A percentile compares a stretch with the other conserved stretches of the same genome.
Evolutionary conservation across 2,888 invertebrate genomes (phyloP).

Genomic region (Perizoma affinitatum): DNA sequence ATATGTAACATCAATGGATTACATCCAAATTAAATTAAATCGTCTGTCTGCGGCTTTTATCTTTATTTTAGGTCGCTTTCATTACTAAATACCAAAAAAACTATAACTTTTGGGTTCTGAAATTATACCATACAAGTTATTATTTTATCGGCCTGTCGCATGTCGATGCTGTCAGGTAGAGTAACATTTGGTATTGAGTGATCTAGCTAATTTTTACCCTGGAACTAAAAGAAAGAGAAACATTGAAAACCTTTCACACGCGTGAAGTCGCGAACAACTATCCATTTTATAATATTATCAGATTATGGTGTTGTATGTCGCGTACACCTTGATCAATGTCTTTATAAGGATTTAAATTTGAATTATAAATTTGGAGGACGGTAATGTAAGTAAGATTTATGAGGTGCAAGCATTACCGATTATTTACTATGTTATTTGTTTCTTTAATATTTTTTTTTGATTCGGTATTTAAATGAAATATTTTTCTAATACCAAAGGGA

Average conservation of each 20-base stretch:
- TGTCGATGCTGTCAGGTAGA: too few relatives aligned
- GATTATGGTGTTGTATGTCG: conserved; percentile 51
- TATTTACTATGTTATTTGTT: too few relatives aligned
- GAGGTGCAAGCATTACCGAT: conserved; percentile 25
- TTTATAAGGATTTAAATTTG: conserved; percentile 50
- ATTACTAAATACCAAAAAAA: too few relatives aligned
- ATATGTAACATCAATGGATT: conserved; percentile 32
- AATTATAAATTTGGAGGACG: conserved; percentile 26
- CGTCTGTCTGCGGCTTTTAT: conserved; percentile 5
- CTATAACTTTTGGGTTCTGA: too few relatives aligned
- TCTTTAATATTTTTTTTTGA: too few relatives aligned
- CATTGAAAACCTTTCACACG: background rate
- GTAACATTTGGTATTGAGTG: too few relatives aligned
- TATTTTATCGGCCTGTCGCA: too few relatives aligned
- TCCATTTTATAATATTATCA: conserved; percentile 47
- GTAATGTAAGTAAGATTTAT: conserved; percentile 35
- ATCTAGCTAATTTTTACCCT: background rate
- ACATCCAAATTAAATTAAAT: conserved; percentile 7
- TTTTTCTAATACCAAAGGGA: too few relatives aligned
- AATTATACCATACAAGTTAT: too few relatives aligned
- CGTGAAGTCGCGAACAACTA: conserved; percentile 5
- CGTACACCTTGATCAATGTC: conserved; percentile 60
- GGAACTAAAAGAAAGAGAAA: background rate
- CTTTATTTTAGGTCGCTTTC: too few relatives aligned
- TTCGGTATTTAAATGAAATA: too few relatives aligned